These are phyloP conservation scores for Hippocampus abdominalis DNA, from an alignment of 2,113 vertebrate species.

Conservation along the genomic window DNA sequence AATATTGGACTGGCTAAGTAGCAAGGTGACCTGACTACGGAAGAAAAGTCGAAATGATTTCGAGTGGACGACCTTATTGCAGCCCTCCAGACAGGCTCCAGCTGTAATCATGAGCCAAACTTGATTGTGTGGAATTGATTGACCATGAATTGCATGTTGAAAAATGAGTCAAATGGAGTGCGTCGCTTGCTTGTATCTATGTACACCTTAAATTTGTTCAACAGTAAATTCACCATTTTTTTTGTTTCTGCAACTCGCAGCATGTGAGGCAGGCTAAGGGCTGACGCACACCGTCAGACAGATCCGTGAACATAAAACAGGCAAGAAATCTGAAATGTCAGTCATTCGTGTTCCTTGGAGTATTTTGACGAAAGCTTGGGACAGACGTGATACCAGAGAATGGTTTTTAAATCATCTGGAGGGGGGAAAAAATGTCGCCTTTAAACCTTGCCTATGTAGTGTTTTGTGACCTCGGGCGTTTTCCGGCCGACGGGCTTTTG, in stretches of 20 bases:
- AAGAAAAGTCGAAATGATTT: background rate
- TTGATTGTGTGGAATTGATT: background rate
- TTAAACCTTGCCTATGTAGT: background rate
- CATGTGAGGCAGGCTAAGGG: no score
- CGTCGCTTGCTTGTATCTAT: background rate
- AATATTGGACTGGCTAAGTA: constrained; percentile 27
- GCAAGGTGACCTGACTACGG: constrained; percentile 11
- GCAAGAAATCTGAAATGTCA: no score
- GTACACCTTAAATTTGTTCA: background rate
- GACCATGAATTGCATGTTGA: background rate
- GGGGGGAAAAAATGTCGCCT: background rate
- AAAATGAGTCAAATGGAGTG: background rate
- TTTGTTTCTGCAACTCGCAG: no score
- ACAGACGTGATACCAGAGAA: background rate
- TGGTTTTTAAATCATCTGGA: no score
- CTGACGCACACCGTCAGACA: no score
- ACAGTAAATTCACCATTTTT: background rate
- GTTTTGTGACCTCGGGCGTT: constrained; percentile 7
- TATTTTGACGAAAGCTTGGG: no score
- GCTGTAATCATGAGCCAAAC: background rate
- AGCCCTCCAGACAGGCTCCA: no score
- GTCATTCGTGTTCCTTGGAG: no score
- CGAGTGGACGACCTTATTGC: background rate
- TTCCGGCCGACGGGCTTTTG: constrained; percentile 49
- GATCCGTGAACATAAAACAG: no score